Evolutionary conservation across 1,140 invertebrate species (phyloP).

Genomic region (Tetramorium simillimum): DNA sequence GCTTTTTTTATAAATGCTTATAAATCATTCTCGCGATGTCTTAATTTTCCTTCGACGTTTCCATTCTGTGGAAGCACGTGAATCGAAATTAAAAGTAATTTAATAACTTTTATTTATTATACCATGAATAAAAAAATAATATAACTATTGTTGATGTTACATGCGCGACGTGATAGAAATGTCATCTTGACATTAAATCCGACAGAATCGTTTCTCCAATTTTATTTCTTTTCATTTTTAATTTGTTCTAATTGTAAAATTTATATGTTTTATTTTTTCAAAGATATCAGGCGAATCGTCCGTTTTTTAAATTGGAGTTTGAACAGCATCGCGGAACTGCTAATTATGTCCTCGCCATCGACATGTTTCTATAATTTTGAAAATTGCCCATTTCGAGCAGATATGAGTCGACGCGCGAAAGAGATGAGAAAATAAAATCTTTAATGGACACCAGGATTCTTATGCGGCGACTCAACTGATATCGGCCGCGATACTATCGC

Average conservation of each 20-base stretch:
- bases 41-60: neutral
- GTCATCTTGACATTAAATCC: neutral
- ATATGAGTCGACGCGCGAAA: neutral
- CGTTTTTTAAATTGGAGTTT: neutral
- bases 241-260: neutral
- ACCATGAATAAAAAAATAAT: neutral
- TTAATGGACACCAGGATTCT: neutral
- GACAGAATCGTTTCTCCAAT: neutral
- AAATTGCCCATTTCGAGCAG: neutral
- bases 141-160: neutral
- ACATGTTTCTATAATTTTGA: neutral
- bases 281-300: neutral
- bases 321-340: neutral
- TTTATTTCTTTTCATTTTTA: neutral
- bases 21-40: neutral
- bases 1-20: conserved; percentile 36
- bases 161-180: neutral
- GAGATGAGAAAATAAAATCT: conserved; percentile 11
- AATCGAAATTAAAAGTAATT: neutral
- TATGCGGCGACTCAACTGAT: conserved; percentile 31
- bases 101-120: neutral
- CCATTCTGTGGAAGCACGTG: neutral
- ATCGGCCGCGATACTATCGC: conserved; percentile 65
- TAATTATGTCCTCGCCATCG: neutral
- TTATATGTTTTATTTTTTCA: neutral